Base-by-base conservation (phyloP, 35 echinoderm and acorn worm genomes). In the Nesometra sesokonis region DNA sequence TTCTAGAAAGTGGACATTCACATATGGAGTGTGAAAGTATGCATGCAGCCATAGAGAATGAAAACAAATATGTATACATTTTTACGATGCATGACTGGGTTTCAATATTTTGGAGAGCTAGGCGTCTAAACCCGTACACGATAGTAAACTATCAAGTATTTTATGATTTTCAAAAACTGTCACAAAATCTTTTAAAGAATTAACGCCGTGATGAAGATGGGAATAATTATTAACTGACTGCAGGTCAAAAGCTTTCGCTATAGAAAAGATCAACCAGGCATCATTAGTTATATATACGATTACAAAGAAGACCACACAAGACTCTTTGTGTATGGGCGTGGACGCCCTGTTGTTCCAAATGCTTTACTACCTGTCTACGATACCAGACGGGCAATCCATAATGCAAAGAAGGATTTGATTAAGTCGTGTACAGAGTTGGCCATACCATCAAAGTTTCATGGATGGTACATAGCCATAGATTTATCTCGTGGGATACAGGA, bases 81-180 rank as follows among this genome's bases (percentile, higher is more conserved):
- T 81, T 88, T 79, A 88, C 87, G 34, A 81, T 88, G 86, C 86
- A 87, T 87, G 85, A 86, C 85, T 86, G 78, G 86, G 79, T 88
- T 77, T 88, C 86, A 31, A 88, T 81, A 35, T 88, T 88, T 88
- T n/a, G 78, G 21, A 32, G 87, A 35, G 87, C 87, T 80, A 88
- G 87, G 77, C 87, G 87, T 33, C 29, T 31, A 88, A 77, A 81
- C 81, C 87, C 87, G 43, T 88, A 88, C 36, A 80, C 37, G 47
- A 78, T 88, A 19, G 87, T 88, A 40, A 82, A 81, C 78, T 32
- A 87, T 77, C 86, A 87, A 37, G 86, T 78, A 2, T 88, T 47
- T 43, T 88, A 82, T 46, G 78, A 88, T 78, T 81, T 88, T 23
- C 87, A 88, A 88, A 88, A 78, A 30, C 79, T 81, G 27, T 77